A percentile compares a stretch with the other conserved stretches of the same genome.
These are phyloP conservation scores for Drosophila picticornis DNA, from an alignment of 2,888 invertebrate species.

Conservation along the genomic window DNA sequence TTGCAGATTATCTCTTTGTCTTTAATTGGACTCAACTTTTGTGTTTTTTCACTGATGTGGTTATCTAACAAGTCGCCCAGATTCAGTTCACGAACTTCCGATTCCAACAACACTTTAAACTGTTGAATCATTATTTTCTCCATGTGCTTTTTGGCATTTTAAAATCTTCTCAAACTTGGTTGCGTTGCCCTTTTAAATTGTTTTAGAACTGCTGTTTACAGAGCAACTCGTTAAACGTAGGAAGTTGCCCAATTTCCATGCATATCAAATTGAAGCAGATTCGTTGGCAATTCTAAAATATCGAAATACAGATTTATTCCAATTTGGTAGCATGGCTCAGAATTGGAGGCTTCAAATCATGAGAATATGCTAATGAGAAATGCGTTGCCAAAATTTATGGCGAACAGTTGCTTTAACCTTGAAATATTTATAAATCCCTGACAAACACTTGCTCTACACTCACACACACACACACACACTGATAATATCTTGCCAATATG, in stretches of 20 bases:
- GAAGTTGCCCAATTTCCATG: conserved; percentile 24
- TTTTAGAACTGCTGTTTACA: neutral
- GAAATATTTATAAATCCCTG: neutral
- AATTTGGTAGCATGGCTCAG: conserved; percentile 25
- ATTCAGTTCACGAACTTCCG: neutral
- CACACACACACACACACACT: neutral
- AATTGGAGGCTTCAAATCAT: conserved; percentile 5
- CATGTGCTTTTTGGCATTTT: neutral
- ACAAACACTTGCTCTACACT: neutral
- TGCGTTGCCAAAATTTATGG: neutral
- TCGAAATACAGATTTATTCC: conserved; percentile 4
- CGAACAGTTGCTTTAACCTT: neutral
- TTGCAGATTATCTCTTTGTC: neutral
- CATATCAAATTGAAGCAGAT: conserved; percentile 9
- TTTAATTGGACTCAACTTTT: neutral
- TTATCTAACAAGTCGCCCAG: neutral
- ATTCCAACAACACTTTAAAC: neutral
- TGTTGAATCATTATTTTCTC: neutral
- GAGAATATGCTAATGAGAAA: neutral
- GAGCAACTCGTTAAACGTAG: neutral
- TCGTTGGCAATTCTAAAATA: conserved; percentile 10
- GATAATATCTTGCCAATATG: neutral
- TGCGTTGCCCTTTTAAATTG: conserved; percentile 13
- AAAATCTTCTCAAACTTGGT: neutral
- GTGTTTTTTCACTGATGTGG: neutral